Evolutionary conservation across 1,140 invertebrate genomes (phyloP), one percentile per base, ranked within the genome.

Genomic region (Agrilus planipennis): DNA sequence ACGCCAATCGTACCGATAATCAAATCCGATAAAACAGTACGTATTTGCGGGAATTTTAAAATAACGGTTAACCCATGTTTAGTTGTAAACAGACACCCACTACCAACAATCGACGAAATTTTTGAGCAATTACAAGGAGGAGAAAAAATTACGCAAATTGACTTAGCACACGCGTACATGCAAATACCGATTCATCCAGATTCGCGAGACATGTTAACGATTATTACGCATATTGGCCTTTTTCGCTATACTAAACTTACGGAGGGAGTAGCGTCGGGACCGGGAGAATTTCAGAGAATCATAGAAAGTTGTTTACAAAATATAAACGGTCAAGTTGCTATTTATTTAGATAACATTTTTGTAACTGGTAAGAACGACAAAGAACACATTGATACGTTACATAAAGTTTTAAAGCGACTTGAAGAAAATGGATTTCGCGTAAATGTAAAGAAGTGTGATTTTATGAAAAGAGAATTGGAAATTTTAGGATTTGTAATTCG

Each of bases 401-500:
- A 20, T 6, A 29, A 36, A 14, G 32, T 42, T 23, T 42, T 42
- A 9, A 20, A 18, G 20, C 22, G 17, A 17, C 27, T 42, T 22
- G 6, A 19, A 30, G 20, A 44, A 12, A 22, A 7, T 11, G 51
- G 51, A 12, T 45, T 51, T 6, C 42, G 32, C 11, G 29, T 51
- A 23, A 53, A 42, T 9, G 41, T 38, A 21, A 42, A 47, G 9
- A 52, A 54, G 42, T 52, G 50, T 29, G 19, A 14, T 14, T 48
- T 49, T 46, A 42, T 46, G 25, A n/a, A 39, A 30, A 31, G 37
- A 10, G 18, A 12, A 25, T 39, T 64, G 0, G 55, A 49, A 36
- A 65, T 60, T 48, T 42, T 67, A 14, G 64, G 62, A 5, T 52
- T 61, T 37, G 37, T 50, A 12, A 51, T 68, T 12, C 29, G 43